Percentiles rank a stretch among this genome's conserved stretches.
These are phyloP conservation scores for Axis porcinus DNA, from an alignment of 2,113 vertebrate genomes.

Conservation along the genomic window DNA sequence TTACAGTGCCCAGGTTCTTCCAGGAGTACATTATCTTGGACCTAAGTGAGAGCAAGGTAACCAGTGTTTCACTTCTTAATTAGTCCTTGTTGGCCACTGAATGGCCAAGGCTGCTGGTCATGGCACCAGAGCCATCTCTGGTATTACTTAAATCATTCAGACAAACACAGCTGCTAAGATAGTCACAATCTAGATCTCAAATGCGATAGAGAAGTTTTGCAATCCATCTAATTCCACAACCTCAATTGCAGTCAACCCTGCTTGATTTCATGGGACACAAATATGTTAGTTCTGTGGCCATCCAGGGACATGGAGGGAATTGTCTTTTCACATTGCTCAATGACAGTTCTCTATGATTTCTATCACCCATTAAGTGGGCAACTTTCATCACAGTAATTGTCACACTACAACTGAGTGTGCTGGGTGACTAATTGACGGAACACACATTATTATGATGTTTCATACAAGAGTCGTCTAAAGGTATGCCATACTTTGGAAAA, in stretches of 20 bases:
- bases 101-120: slow-evolving; percentile 70
- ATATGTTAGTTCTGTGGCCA: not conserved
- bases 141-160: slow-evolving; percentile 76
- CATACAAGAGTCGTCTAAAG: not conserved
- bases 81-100: slow-evolving; percentile 79
- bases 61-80: slow-evolving; percentile 83
- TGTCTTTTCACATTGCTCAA: not conserved
- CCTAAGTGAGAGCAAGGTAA: slow-evolving; percentile 82
- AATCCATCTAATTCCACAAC: not conserved
- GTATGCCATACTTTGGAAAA: not conserved
- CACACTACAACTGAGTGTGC: not conserved
- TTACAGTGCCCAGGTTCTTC: slow-evolving; percentile 76
- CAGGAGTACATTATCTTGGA: slow-evolving; percentile 78
- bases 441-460: not conserved
- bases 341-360: not conserved
- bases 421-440: not conserved
- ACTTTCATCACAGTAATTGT: not conserved
- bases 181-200: slow-evolving; percentile 59
- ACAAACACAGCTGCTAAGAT: slow-evolving; percentile 68
- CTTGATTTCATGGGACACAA: not conserved
- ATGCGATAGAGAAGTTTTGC: not conserved
- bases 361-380: not conserved
- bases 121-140: slow-evolving; percentile 72
- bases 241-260: not conserved
- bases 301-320: not conserved